A percentile compares a stretch with the other conserved stretches of the same genome.
phyloP scores from a whole-genome alignment of 2,797 vertebrate species.

The Cossypha heuglini region DNA sequence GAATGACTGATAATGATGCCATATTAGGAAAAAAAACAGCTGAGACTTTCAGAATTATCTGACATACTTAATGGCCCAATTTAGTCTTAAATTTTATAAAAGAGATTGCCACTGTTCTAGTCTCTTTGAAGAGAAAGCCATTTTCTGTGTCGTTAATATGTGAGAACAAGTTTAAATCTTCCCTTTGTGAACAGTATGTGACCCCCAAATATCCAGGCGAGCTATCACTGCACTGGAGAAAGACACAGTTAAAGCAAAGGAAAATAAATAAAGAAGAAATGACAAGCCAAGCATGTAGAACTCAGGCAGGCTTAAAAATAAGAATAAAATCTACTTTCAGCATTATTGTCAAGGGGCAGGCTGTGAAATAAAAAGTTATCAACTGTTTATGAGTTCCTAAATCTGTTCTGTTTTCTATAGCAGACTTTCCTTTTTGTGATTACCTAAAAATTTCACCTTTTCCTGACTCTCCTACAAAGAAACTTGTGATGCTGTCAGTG shows the following conservation, averaged over 20 bases:
- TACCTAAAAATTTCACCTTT: background rate
- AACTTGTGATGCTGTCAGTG: background rate
- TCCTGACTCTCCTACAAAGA: background rate
- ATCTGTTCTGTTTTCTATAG: background rate
- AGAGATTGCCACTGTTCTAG: background rate
- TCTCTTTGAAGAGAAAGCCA: background rate
- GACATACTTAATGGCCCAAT: background rate
- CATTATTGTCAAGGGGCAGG: background rate
- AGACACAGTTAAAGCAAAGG: background rate
- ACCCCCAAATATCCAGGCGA: background rate
- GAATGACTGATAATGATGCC: background rate
- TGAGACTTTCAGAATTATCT: background rate
- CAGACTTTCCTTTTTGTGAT: background rate
- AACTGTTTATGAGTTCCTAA: background rate
- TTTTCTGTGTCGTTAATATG: background rate
- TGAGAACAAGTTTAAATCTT: background rate
- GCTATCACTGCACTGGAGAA: background rate
- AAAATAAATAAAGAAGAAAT: background rate
- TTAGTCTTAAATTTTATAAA: background rate
- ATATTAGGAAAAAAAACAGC: background rate
- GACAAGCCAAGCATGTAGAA: background rate
- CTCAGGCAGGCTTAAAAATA: background rate
- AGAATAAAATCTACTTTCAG: conserved; percentile 3
- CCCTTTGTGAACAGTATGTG: background rate
- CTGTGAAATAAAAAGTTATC: background rate